Conservation (phyloP, 2,888 invertebrate species). For the Caenorhabditis imperialis region DNA sequence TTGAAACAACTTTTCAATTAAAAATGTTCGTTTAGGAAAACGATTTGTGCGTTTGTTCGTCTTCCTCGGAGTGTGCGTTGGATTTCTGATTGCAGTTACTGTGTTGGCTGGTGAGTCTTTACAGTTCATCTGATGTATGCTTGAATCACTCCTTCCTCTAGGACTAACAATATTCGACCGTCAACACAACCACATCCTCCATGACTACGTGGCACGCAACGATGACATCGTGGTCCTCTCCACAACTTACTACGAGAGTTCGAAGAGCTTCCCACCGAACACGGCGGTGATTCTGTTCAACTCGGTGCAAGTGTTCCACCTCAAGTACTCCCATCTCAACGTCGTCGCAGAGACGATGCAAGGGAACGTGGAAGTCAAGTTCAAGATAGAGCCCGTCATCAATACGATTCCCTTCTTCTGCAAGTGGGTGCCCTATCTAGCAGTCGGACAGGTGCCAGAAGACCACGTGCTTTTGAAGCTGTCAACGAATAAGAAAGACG, state of each 20-base stretch:
- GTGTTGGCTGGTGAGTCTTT: slow-evolving; percentile 39
- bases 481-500: slow-evolving; percentile 47
- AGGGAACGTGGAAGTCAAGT: slow-evolving; percentile 38
- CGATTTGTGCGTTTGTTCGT: slow-evolving; percentile 38
- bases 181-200: slow-evolving; percentile 63
- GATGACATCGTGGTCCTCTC: slow-evolving; percentile 61
- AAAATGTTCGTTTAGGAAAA: slow-evolving; percentile 32
- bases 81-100: slow-evolving; percentile 38
- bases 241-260: slow-evolving; percentile 55
- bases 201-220: slow-evolving; percentile 56
- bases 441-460: slow-evolving; percentile 54
- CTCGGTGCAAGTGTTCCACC: slow-evolving; percentile 67
- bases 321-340: slow-evolving; percentile 47
- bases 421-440: slow-evolving; percentile 64
- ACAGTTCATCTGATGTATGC: background rate
- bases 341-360: slow-evolving; percentile 47
- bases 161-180: slow-evolving; percentile 62
- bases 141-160: no score
- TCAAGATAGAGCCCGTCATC: slow-evolving; percentile 58
- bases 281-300: slow-evolving; percentile 73
- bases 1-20: background rate
- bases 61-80: slow-evolving; percentile 30
- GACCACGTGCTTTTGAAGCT: slow-evolving; percentile 48
- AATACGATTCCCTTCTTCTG: slow-evolving; percentile 62
- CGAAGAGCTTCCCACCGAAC: slow-evolving; percentile 65